Conservation (phyloP, 2,113 vertebrate species). For the Microcebus griseorufus region DNA sequence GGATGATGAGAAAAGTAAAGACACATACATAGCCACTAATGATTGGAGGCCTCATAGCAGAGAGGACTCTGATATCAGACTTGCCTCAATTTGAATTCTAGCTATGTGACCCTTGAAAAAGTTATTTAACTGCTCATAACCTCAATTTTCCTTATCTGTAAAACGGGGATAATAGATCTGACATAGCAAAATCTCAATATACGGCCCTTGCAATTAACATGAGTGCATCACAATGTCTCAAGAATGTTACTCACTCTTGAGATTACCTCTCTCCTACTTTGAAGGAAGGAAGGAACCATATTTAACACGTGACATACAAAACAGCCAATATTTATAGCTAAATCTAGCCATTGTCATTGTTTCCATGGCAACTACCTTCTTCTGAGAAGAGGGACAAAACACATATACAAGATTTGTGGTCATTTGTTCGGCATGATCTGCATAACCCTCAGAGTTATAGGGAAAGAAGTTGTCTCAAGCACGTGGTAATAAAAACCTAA, state of each 20-base stretch:
- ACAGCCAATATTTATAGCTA: slow-evolving; percentile 52
- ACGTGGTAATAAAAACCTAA: not conserved
- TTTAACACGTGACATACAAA: slow-evolving; percentile 10
- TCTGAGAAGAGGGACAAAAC: slow-evolving; percentile 25
- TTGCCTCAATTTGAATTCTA: not conserved
- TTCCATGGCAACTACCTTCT: slow-evolving; percentile 55
- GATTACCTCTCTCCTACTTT: not conserved
- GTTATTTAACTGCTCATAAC: not conserved
- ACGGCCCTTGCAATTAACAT: not conserved
- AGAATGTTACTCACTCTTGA: not conserved
- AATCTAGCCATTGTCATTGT: slow-evolving; percentile 46
- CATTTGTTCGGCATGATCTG: not conserved
- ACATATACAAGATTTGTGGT: slow-evolving; percentile 31
- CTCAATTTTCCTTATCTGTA: not conserved
- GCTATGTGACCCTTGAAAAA: not conserved
- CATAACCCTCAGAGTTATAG: not conserved
- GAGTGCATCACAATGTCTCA: not conserved
- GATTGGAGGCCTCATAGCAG: not conserved
- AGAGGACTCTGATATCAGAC: not conserved
- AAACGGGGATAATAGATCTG: not conserved
- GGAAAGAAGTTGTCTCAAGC: not conserved
- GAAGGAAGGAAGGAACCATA: not conserved
- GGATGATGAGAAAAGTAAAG: not conserved
- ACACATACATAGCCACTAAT: accelerated
- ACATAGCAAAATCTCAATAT: not conserved